Percentiles rank a stretch among this genome's conserved stretches.
These are phyloP conservation scores for Hypercompe scribonia DNA, from an alignment of 2,888 invertebrate genomes.

Conservation along the genomic window DNA sequence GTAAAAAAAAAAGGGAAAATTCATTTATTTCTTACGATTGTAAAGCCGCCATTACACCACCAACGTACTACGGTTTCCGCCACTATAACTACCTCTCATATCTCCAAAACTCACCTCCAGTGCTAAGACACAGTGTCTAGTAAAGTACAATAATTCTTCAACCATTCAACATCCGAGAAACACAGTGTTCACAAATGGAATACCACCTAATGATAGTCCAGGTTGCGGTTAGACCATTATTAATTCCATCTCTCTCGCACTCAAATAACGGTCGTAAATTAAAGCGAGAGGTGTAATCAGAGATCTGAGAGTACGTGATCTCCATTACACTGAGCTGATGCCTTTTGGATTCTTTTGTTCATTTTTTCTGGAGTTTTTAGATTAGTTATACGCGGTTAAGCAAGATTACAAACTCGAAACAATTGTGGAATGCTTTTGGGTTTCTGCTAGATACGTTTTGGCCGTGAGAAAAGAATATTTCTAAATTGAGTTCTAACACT, in stretches of 20 bases:
- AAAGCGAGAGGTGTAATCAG: conserved; percentile 76
- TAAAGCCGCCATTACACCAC: conserved; percentile 71
- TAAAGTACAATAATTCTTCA: conserved; percentile 27
- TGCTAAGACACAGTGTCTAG: conserved; percentile 34
- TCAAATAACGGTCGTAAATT: conserved; percentile 63
- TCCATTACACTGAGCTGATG: conserved; percentile 81
- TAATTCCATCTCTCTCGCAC: conserved; percentile 79
- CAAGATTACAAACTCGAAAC: conserved; percentile 57
- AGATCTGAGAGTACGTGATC: conserved; percentile 81
- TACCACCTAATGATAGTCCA: conserved; percentile 78
- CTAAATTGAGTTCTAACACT: conserved; percentile 24
- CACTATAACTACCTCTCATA: conserved; percentile 51
- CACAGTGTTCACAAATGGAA: conserved; percentile 70
- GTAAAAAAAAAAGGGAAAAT: conserved; percentile 68
- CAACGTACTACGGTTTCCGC: conserved; percentile 70
- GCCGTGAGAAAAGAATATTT: conserved; percentile 32
- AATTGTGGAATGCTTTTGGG: conserved; percentile 52
- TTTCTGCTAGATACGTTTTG: conserved; percentile 31
- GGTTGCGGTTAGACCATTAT: conserved; percentile 82
- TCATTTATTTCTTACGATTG: conserved; percentile 82
- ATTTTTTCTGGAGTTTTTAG: conserved; percentile 71
- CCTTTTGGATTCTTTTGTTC: conserved; percentile 79
- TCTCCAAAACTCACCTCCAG: conserved; percentile 27
- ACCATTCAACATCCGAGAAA: conserved; percentile 39
- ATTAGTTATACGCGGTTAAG: conserved; percentile 73